Evolutionary conservation across 64 coral and sea anemone genomes (phyloP).

Genomic region (Catalaphyllia jardinei): DNA sequence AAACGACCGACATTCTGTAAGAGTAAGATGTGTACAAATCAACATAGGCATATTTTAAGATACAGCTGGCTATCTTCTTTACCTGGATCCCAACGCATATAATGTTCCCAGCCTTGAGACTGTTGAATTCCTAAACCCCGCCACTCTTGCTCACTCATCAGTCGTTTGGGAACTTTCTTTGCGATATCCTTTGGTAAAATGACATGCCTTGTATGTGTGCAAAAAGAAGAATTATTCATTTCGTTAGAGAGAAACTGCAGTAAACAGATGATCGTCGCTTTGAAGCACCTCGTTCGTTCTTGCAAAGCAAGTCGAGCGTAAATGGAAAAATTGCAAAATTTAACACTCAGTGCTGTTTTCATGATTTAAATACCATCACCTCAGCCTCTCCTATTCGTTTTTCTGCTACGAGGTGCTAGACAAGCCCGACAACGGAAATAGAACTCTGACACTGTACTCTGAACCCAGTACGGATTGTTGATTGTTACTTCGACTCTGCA

Average conservation of each 20-base stretch:
- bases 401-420: no score
- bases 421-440: no score
- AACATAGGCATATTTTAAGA: no score
- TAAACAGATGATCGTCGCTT: neutral
- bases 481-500: no score
- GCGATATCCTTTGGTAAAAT: constrained; percentile 93
- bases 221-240: neutral
- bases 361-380: no score
- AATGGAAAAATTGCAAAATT: neutral
- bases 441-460: no score
- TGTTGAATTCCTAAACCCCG: constrained; percentile 86
- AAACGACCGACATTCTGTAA: no score
- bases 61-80: constrained; percentile 3
- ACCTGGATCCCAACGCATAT: constrained; percentile 86
- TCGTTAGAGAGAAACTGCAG: neutral
- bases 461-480: no score
- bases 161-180: constrained; percentile 74
- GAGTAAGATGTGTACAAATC: no score
- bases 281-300: neutral
- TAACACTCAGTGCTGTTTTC: no score
- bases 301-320: neutral
- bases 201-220: constrained; percentile 67
- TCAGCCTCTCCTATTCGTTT: no score
- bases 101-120: constrained; percentile 95
- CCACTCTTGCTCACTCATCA: constrained; percentile 94